Evolutionary conservation across 2,888 invertebrate genomes (phyloP).

Genomic region (Pegoplata infirma): DNA sequence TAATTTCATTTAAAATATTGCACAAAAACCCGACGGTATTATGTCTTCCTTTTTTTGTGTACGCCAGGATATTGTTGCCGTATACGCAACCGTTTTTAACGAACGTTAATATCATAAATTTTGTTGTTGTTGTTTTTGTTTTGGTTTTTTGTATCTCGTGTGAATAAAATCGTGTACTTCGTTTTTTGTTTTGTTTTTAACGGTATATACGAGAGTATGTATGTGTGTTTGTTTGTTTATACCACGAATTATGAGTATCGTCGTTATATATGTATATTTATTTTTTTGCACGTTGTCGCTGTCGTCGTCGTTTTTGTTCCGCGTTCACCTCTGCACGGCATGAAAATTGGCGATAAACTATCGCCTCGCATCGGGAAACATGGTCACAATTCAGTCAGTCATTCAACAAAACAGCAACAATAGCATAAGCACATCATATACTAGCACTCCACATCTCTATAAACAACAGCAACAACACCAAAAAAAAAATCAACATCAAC

Average conservation of each 20-base stretch:
- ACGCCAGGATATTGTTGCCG: constrained; percentile 57
- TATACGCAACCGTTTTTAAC: constrained; percentile 62
- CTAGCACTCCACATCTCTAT: constrained; percentile 52
- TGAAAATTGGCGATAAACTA: constrained; percentile 79
- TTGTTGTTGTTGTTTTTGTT: constrained; percentile 48
- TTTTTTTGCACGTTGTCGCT: constrained; percentile 39
- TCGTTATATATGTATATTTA: not conserved
- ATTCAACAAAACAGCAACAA: constrained; percentile 58
- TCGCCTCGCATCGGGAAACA: constrained; percentile 78
- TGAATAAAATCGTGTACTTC: constrained; percentile 60
- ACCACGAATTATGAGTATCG: constrained; percentile 28
- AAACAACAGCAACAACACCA: constrained; percentile 32
- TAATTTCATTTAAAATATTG: too few species aligned
- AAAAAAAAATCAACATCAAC: too few species aligned
- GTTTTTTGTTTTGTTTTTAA: constrained; percentile 17
- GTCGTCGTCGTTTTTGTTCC: constrained; percentile 72
- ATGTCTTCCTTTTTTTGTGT: constrained; percentile 32
- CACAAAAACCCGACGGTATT: constrained; percentile 55
- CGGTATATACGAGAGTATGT: constrained; percentile 6
- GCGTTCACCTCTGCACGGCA: constrained; percentile 78
- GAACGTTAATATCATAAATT: constrained; percentile 64
- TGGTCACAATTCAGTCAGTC: constrained; percentile 71
- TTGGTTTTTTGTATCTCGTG: constrained; percentile 60
- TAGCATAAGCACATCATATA: constrained; percentile 60
- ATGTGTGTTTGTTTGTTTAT: not conserved